Evolutionary conservation across 2,113 vertebrate species (phyloP), one percentile per base, ranked within the genome.

Genomic region (Dicrurus megarhynchus): DNA sequence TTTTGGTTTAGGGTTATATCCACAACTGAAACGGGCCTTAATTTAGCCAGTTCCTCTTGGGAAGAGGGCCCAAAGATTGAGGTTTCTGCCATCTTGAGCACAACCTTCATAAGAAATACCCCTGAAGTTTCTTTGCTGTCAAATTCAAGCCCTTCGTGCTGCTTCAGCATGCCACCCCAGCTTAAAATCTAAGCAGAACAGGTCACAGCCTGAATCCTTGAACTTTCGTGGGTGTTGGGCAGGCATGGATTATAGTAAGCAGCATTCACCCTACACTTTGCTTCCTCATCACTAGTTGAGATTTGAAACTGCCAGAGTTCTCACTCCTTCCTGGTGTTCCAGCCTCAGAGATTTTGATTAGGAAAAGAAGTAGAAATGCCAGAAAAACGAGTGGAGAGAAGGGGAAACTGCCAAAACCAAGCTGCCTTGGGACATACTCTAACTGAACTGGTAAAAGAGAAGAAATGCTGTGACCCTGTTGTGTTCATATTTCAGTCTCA

Each of bases 1-100:
- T 95, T 97, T 97, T 92, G 90, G 93, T 96, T 95, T 75, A 92
- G 90, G 68, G 90, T 96, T 96, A 78, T 94, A 96, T 90, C 88
- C 95, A 96, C 88, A 96, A 78, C 73, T 81, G 93, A 95, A 95
- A 96, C n/a, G 74, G 57, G 76, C 73, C 92, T 96, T 95, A 92
- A 96, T 97, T 95, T 95, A 96, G 87, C 75, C 73, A 87, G 93
- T 96, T 97, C 95, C 95, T 89, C 83, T 95, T 79, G 88, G 95
- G 92, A 96, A 93, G 83, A 84, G 6, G 5, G 93, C 93, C 96
- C 95, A 87, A 90, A 90, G 50, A 80, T 74, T 97, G 95, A 96
- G 95, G 86, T 96, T 96, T 96, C 83, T 96, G 73, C 85, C 90
- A 90, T 97, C 85, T 92, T 93, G 80, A 94, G 61, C 52, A 86